These are phyloP conservation scores for Etia nguti DNA, from an alignment of 2,113 vertebrate genomes.

Conservation along the genomic window DNA sequence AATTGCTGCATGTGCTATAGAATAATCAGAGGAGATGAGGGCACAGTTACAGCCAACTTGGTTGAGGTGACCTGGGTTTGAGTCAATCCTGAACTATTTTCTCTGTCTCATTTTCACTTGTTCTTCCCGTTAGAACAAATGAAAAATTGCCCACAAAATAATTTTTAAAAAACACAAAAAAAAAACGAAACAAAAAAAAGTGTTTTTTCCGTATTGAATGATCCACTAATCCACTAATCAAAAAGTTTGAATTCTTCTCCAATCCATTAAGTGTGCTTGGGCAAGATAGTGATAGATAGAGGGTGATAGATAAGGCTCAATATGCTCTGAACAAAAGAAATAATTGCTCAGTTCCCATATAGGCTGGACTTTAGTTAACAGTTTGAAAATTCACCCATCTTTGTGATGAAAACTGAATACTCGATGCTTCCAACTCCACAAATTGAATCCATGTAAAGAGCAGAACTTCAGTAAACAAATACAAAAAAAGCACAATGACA, in stretches of 20 bases:
- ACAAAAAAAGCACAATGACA: background rate
- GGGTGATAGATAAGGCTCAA: background rate
- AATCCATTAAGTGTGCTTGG: background rate
- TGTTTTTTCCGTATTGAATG: background rate
- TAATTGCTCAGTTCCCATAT: background rate
- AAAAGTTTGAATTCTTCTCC: background rate
- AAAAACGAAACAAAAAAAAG: background rate
- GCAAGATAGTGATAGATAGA: background rate
- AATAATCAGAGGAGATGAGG: background rate
- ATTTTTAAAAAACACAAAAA: background rate
- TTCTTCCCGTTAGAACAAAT: accelerated
- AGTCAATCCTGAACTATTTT: background rate
- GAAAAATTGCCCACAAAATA: background rate
- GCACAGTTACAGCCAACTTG: background rate
- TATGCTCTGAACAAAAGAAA: background rate
- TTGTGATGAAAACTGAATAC: background rate
- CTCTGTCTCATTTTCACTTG: background rate
- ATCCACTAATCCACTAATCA: background rate
- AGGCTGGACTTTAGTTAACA: background rate
- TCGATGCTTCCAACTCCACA: background rate
- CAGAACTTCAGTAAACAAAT: background rate
- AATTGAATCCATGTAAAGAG: background rate
- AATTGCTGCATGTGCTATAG: background rate
- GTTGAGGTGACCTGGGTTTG: background rate
- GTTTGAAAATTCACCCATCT: background rate